These are phyloP conservation scores for Hycleus phaleratus DNA, from an alignment of 1,140 invertebrate species.

Conservation along the genomic window DNA sequence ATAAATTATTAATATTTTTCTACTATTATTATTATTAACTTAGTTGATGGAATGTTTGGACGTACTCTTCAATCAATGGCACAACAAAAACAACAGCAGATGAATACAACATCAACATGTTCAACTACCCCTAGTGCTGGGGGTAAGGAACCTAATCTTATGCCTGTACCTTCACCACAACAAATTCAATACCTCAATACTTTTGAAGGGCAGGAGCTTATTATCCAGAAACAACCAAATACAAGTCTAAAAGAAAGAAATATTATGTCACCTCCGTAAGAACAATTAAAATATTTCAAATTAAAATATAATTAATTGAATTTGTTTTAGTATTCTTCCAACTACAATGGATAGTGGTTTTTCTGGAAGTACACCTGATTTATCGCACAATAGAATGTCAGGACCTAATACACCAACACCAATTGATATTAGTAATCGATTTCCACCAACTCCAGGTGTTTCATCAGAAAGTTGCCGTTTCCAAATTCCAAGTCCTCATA, in stretches of 20 bases:
- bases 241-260: conserved; percentile 61
- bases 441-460: conserved; percentile 37
- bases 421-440: conserved; percentile 38
- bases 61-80: conserved; percentile 69
- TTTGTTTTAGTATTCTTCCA: conserved; percentile 33
- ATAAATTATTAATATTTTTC: not conserved
- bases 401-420: conserved; percentile 44
- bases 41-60: conserved; percentile 70
- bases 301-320: not conserved
- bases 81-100: conserved; percentile 62
- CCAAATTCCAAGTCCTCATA: conserved; percentile 45
- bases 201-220: conserved; percentile 93
- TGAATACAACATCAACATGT: conserved; percentile 34
- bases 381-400: conserved; percentile 38
- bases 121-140: conserved; percentile 38
- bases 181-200: conserved; percentile 93
- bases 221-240: conserved; percentile 94
- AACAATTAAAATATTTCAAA: not conserved
- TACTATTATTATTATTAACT: not conserved
- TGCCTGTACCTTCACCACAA: conserved; percentile 93
- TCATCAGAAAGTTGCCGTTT: conserved; percentile 40
- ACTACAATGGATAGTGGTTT: conserved; percentile 38
- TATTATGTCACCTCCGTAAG: conserved; percentile 42
- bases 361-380: conserved; percentile 30
- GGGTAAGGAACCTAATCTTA: conserved; percentile 75